A percentile compares a stretch with the other conserved stretches of the same genome.
phyloP scores from a whole-genome alignment of 2,888 invertebrate genomes.

The Chelonus formosanus region DNA sequence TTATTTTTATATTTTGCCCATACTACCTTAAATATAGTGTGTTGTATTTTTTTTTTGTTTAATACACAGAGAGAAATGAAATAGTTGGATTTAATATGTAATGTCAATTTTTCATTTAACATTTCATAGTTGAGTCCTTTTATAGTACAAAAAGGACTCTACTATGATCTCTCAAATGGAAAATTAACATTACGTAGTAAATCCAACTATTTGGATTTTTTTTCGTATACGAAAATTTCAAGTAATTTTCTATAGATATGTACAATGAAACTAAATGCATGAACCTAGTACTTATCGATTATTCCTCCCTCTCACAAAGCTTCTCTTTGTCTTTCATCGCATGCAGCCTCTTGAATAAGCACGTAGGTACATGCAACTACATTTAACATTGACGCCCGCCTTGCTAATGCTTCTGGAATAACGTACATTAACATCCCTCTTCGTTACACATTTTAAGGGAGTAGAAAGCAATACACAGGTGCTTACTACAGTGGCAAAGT shows the following conservation, averaged over 20 bases:
- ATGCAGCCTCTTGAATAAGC: conserved; percentile 23
- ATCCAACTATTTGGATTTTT: too few species aligned
- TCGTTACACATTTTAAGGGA: conserved; percentile 17
- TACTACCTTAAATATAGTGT: too few species aligned
- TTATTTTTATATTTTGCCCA: too few species aligned
- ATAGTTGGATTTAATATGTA: too few species aligned
- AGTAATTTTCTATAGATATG: conserved; percentile 46
- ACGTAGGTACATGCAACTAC: conserved; percentile 10
- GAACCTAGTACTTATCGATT: conserved; percentile 40
- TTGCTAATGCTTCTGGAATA: conserved; percentile 18
- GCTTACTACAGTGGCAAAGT: background rate
- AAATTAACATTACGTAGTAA: too few species aligned
- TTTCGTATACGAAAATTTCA: too few species aligned
- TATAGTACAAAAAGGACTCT: too few species aligned
- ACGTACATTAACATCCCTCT: conserved; percentile 16
- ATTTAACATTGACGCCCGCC: conserved; percentile 22
- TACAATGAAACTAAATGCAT: conserved; percentile 49
- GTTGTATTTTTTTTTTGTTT: too few species aligned
- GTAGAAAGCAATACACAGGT: conserved; percentile 19
- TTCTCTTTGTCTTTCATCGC: conserved; percentile 22
- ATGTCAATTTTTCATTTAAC: too few species aligned
- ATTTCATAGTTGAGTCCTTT: too few species aligned
- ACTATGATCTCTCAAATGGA: too few species aligned
- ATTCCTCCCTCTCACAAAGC: conserved; percentile 7
- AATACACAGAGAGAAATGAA: too few species aligned